These are phyloP conservation scores for Motacilla tschutschensis DNA, from an alignment of 2,113 vertebrate genomes.

Conservation along the genomic window DNA sequence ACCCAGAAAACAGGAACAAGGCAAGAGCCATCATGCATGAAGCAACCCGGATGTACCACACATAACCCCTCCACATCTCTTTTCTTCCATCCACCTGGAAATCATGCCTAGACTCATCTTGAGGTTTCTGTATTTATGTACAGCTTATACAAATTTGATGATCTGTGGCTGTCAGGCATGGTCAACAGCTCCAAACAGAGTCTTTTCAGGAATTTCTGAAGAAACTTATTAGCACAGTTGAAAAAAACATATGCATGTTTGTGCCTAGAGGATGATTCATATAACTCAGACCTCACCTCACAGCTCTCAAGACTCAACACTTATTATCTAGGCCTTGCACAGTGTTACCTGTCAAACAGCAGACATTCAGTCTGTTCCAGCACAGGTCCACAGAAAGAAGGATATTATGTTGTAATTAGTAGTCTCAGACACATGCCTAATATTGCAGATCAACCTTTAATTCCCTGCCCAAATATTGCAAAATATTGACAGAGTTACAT, in stretches of 20 bases:
- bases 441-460: not conserved
- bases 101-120: not conserved
- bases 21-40: not conserved
- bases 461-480: not conserved
- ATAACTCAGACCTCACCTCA: not conserved
- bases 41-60: not conserved
- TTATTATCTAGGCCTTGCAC: not conserved
- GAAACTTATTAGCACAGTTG: not conserved
- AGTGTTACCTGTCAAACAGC: not conserved
- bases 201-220: not conserved
- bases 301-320: not conserved
- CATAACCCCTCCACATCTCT: not conserved
- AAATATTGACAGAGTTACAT: not conserved
- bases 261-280: not conserved
- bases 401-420: not conserved
- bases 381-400: not conserved
- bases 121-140: not conserved
- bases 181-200: not conserved
- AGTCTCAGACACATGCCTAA: not conserved
- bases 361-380: not conserved
- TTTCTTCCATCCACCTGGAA: not conserved
- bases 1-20: not conserved
- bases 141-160: not conserved
- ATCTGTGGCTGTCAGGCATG: not conserved
- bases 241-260: not conserved